Evolutionary conservation across 2,888 invertebrate genomes (phyloP).

Genomic region (Diadegma fenestrale): DNA sequence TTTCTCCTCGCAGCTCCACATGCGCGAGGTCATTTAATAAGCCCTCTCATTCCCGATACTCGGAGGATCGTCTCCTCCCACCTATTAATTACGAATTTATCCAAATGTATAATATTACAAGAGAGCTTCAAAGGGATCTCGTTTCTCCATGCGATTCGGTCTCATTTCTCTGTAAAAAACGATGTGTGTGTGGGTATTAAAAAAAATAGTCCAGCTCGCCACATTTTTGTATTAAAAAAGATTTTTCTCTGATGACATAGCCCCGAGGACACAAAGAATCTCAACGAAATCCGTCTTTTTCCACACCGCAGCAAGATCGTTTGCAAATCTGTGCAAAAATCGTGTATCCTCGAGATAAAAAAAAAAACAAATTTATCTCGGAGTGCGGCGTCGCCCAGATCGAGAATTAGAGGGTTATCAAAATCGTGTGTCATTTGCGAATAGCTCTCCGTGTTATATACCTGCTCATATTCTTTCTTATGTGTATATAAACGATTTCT

Average conservation of each 20-base stretch:
- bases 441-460: constrained; percentile 54
- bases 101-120: constrained; percentile 68
- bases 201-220: not conserved
- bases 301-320: not conserved
- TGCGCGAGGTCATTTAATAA: constrained; percentile 42
- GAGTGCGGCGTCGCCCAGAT: constrained; percentile 37
- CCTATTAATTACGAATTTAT: constrained; percentile 70
- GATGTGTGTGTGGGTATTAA: not conserved
- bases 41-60: constrained; percentile 6
- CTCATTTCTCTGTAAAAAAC: constrained; percentile 52
- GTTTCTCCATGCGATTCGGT: constrained; percentile 45
- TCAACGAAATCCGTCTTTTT: constrained; percentile 48
- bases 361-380: not conserved
- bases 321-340: not conserved
- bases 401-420: constrained; percentile 68
- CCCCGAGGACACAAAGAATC: constrained; percentile 55
- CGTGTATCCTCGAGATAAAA: constrained; percentile 1
- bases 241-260: constrained; percentile 50
- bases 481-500: constrained; percentile 77
- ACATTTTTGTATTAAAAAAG: not conserved
- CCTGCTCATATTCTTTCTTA: not conserved
- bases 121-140: constrained; percentile 32
- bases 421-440: constrained; percentile 80
- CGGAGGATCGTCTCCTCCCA: constrained; percentile 58
- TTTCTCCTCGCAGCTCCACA: constrained; percentile 13